Conservation (phyloP, 2,113 vertebrate genomes). For the Nestor notabilis region DNA sequence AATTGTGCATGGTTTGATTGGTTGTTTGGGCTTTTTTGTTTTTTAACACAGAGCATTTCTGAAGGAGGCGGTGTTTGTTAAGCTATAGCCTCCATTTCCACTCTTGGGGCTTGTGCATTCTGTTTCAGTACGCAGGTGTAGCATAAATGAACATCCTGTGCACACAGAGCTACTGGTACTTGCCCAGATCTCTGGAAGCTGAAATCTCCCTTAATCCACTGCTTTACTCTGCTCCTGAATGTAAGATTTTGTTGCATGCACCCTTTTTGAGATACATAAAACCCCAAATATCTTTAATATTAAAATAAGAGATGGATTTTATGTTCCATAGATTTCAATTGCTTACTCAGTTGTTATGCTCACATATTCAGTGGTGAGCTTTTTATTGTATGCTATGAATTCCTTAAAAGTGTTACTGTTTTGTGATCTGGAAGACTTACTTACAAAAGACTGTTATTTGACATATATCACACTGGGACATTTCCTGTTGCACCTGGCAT, state of each 20-base stretch:
- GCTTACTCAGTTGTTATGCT: not conserved
- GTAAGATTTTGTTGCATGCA: not conserved
- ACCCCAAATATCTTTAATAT: not conserved
- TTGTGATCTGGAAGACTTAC: not conserved
- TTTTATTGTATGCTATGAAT: not conserved
- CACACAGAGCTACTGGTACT: not conserved
- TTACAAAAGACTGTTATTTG: not conserved
- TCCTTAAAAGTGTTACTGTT: not conserved
- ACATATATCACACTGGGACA: rapidly evolving
- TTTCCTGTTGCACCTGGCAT: not conserved
- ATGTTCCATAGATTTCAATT: not conserved
- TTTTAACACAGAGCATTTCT: not conserved
- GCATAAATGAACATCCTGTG: not conserved
- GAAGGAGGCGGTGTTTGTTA: not conserved
- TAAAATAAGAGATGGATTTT: not conserved
- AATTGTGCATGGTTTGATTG: not conserved
- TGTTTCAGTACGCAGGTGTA: rapidly evolving
- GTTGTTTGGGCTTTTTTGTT: not conserved
- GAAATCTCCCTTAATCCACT: not conserved
- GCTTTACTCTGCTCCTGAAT: not conserved
- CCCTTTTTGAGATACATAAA: not conserved
- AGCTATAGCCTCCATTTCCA: not conserved
- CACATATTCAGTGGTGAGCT: not conserved
- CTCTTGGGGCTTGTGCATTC: not conserved
- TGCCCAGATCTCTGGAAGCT: not conserved